Base-by-base conservation (phyloP, 2,888 invertebrate species). In the Mesorhabditis belari region DNA sequence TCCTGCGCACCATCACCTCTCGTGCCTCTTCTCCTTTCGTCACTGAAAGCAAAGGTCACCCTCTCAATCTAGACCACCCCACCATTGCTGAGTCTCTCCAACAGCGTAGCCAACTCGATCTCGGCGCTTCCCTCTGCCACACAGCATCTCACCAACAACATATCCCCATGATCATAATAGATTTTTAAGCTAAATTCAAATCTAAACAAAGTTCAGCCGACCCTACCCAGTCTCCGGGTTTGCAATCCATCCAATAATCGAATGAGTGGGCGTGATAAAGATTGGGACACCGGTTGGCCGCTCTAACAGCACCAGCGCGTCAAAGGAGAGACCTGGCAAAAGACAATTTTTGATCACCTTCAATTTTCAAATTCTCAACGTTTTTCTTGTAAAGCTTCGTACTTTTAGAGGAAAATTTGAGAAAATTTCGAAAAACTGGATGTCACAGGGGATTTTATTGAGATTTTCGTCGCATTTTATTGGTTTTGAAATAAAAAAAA, bases 141-240 rank as follows among this genome's bases (percentile, higher is more conserved):
- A 75, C 89, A 88, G 53, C 76, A 77, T 56, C 77, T 68, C 65
- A 92, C 85, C 4, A 90, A 88, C 73, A 92, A 87, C 82, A 91
- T 91, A 83, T 94, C 94, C 3, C 94, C 92, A 82, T 91, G 90
- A 83, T 93, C 92, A 84, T 92, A 91, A 84, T 90, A 94, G 23
- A 79, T 53, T 61, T 77, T 78, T 26, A 79, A 57, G 4, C 76
- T 75, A 49, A 54, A 57, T 17, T 27, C 17, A 17, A 55, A 19
- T 17, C 27, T 1, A 27, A 26, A 2, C 12, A 25, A 55, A 12
- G 9, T 6, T 2, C 23, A 51, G 51, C 51, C 2, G 12, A 21
- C 9, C 51, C 26, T 55, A 73, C 70, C 75, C 77, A 25, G 69
- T 70, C 24, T 77, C 77, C n/a, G 75, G 70, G 24, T 65, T 74